Evolutionary conservation across 2,113 vertebrate genomes (phyloP).

Genomic region (human (Homo sapiens)): GRCh38 chr17:28076001-28076500

Average conservation of each 20-base stretch:
- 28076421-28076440: not conserved
- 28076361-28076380: not conserved
- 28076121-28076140: conserved; percentile 43
- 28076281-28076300: not conserved
- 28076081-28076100: not conserved
- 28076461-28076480: not conserved
- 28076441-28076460: not conserved
- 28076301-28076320: not conserved
- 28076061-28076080: conserved; percentile 33
- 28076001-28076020: conserved; percentile 24
- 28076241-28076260: not conserved
- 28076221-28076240: not conserved
- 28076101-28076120: not conserved
- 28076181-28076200: not conserved
- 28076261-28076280: not conserved
- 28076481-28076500: not conserved
- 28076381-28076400: not conserved
- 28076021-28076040: conserved; percentile 30
- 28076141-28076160: conserved; percentile 34
- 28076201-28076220: not conserved
- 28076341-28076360: not conserved
- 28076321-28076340: not conserved
- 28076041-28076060: conserved; percentile 41
- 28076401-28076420: not conserved
- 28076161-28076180: not conserved